phyloP scores from a whole-genome alignment of 2,888 invertebrate genomes.

The Neelides folsomi region DNA sequence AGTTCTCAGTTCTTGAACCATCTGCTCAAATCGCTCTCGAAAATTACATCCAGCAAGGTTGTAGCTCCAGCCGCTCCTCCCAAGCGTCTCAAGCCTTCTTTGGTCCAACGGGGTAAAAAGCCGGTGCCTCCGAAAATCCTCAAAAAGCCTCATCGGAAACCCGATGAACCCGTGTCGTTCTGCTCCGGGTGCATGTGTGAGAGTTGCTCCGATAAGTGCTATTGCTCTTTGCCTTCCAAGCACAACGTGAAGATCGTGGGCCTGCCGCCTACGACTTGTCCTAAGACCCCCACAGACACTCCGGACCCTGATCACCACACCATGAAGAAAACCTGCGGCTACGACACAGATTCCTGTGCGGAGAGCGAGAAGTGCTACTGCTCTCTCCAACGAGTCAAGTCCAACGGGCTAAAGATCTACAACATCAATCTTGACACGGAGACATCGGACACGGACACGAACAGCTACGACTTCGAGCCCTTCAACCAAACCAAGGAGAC shows the following conservation, averaged over 20 bases:
- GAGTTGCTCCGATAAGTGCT: constrained; percentile 63
- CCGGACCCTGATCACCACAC: neutral
- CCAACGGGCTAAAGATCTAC: constrained; percentile 34
- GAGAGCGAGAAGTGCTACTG: constrained; percentile 37
- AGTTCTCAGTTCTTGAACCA: constrained; percentile 30
- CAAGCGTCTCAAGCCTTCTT: too few relatives aligned
- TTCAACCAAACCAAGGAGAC: constrained; percentile 14
- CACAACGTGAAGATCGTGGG: constrained; percentile 16
- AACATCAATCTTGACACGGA: constrained; percentile 34
- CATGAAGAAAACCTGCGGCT: constrained; percentile 51
- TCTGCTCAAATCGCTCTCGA: constrained; percentile 31
- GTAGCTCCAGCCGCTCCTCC: too few relatives aligned
- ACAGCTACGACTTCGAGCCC: constrained; percentile 31
- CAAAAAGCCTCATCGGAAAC: constrained; percentile 18
- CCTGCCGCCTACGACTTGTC: constrained; percentile 8
- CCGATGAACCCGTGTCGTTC: constrained; percentile 29
- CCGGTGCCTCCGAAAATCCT: constrained; percentile 18
- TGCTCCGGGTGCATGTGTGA: constrained; percentile 78
- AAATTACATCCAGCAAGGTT: constrained; percentile 16
- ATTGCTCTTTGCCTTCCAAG: constrained; percentile 51
- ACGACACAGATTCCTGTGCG: constrained; percentile 73
- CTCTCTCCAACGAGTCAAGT: constrained; percentile 33
- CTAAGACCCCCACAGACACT: neutral
- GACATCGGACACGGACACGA: constrained; percentile 32
- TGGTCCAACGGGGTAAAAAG: constrained; percentile 2